Base-by-base conservation (phyloP, 2,113 vertebrate species). In the Pseudorhombus dupliciocellatus region DNA sequence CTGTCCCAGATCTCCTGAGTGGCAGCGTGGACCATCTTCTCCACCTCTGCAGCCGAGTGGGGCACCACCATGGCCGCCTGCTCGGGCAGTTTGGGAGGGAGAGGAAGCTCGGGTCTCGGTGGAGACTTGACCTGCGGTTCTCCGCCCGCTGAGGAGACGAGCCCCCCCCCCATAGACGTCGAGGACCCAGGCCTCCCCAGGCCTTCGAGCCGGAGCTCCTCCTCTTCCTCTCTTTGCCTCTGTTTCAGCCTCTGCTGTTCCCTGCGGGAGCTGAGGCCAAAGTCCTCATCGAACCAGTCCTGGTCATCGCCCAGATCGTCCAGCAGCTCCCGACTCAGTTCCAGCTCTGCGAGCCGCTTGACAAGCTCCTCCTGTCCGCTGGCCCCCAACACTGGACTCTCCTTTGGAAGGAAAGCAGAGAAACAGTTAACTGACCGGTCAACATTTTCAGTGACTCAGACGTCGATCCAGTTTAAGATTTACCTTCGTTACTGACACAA, bases 241-340 rank as follows among this genome's bases (percentile, higher is more conserved):
- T 93, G 91, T 75, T 93, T 94, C 28, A 86, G 87, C 52, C 86
- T 91, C 87, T 97, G 95, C 69, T 94, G 95, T 75, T 94, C 92
- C 86, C 94, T 94, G 7, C 28, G 93, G 26, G 94, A 96, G 76
- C 95, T 97, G 83, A 99, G 94, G 58, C 98, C 98, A 87, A 96
- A 99, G 92, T 99, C 97, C 86, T 99, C 98, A 85, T 99, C 98
- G 87, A 98, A 99, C 98, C 98, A 99, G 88, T 99, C 98, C 52
- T 96, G 96, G 51, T 99, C 97, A 40, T 99, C 96, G 65, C 94
- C 95, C n/a, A 98, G 84, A 9, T 91, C 92, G 1, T 95, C 95
- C 7, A 97, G 89, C 62, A 98, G 93, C 70, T 95, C 96, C 0
- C 93, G 94, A 82, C 91, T 97, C 76, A 97, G 93, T 88, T 98